Evolutionary conservation across 1,140 invertebrate genomes (phyloP).

Genomic region (Habropoda laboriosa): DNA sequence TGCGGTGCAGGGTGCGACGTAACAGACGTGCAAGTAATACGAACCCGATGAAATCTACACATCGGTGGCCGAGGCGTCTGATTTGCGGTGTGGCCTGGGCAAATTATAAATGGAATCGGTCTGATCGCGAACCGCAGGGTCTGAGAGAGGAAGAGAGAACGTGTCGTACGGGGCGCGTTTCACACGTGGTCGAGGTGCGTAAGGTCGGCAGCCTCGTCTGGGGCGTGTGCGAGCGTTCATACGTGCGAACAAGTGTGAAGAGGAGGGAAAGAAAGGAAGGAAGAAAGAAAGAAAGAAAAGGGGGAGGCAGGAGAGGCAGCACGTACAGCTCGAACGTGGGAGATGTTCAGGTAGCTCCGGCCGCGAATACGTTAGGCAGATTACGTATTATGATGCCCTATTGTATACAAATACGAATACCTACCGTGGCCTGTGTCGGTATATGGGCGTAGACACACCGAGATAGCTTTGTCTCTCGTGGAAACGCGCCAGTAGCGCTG

Average conservation of each 20-base stretch:
- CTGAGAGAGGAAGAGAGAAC: conserved; percentile 40
- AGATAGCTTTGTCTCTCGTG: conserved; percentile 66
- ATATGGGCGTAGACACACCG: conserved; percentile 62
- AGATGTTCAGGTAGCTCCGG: conserved; percentile 70
- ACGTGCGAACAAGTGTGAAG: conserved; percentile 63
- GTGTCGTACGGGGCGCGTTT: conserved; percentile 61
- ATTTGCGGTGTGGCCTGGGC: conserved; percentile 19
- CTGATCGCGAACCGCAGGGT: conserved; percentile 34
- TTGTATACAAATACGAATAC: conserved; percentile 79
- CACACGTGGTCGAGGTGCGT: conserved; percentile 57
- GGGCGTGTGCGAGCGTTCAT: background rate
- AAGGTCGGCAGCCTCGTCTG: conserved; percentile 44
- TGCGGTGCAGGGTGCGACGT: background rate
- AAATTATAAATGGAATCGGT: conserved; percentile 46
- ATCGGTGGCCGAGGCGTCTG: background rate
- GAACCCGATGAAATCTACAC: conserved; percentile 16
- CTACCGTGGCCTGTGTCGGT: conserved; percentile 53
- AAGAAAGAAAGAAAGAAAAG: conserved; percentile 25
- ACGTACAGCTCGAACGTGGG: conserved; percentile 69
- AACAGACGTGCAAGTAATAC: conserved; percentile 7
- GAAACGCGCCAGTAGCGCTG: conserved; percentile 41
- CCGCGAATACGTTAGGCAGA: conserved; percentile 74
- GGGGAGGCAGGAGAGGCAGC: conserved; percentile 48
- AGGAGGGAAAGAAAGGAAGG: conserved; percentile 8
- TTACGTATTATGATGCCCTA: conserved; percentile 79